Conservation (phyloP, 2,797 vertebrate genomes). For the Bovichtus variegatus region DNA sequence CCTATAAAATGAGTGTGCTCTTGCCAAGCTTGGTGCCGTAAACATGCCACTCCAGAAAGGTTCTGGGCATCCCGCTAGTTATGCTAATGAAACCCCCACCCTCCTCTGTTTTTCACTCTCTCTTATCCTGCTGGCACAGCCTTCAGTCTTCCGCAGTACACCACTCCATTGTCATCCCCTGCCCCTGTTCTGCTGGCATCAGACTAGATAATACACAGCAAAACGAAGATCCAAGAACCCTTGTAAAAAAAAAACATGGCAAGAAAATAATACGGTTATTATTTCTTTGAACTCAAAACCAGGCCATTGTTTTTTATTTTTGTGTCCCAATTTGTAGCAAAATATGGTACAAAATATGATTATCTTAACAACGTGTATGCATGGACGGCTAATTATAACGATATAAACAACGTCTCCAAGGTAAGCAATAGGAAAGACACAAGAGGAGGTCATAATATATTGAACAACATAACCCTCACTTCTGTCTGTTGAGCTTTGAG, state of each 20-base stretch:
- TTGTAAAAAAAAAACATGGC: slow-evolving; percentile 79
- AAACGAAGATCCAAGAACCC: slow-evolving; percentile 82
- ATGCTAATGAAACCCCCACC: slow-evolving; percentile 93
- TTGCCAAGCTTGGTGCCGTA: slow-evolving; percentile 91
- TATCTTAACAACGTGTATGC: slow-evolving; percentile 61
- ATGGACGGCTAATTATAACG: slow-evolving; percentile 59
- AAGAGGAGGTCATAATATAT: slow-evolving; percentile 32
- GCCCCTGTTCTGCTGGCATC: slow-evolving; percentile 83
- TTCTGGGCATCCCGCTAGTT: slow-evolving; percentile 93
- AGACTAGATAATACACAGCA: slow-evolving; percentile 83
- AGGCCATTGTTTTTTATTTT: slow-evolving; percentile 81
- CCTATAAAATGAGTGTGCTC: slow-evolving; percentile 92
- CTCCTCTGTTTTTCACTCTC: slow-evolving; percentile 77
- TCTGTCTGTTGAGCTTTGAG: slow-evolving; percentile 49
- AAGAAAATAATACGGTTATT: slow-evolving; percentile 82
- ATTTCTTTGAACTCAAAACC: slow-evolving; percentile 85
- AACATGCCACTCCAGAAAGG: slow-evolving; percentile 95
- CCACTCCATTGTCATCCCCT: slow-evolving; percentile 82
- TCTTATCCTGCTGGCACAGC: slow-evolving; percentile 84
- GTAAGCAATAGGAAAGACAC: slow-evolving; percentile 45
- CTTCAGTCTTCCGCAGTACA: slow-evolving; percentile 80
- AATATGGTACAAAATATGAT: slow-evolving; percentile 78
- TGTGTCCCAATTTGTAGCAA: slow-evolving; percentile 81
- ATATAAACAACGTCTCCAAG: slow-evolving; percentile 54
- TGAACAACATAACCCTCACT: slow-evolving; percentile 47